Evolutionary conservation across 2,797 vertebrate genomes (phyloP).

Genomic region (Anas bernieri): DNA sequence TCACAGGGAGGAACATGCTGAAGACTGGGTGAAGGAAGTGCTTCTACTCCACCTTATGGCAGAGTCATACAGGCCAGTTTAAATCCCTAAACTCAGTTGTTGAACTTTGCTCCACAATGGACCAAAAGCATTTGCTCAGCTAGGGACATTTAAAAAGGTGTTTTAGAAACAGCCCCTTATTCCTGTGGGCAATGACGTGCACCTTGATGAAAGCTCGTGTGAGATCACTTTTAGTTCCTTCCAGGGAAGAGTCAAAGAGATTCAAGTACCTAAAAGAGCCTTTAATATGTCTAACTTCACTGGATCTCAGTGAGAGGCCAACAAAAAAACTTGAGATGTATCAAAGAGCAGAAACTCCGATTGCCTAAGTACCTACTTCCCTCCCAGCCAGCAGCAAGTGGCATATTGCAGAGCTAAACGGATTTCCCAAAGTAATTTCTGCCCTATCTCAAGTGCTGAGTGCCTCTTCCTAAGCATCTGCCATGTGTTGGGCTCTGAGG

Average conservation of each 20-base stretch:
- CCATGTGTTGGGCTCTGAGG: fast-evolving
- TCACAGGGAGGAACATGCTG: fast-evolving
- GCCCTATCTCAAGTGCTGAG: neutral
- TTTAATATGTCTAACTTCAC: neutral
- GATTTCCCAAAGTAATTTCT: neutral
- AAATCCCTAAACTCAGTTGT: fast-evolving
- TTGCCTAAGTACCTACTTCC: neutral
- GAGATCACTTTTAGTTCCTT: neutral
- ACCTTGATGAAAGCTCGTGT: neutral
- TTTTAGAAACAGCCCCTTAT: neutral
- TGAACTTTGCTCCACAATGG: neutral
- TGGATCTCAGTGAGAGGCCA: neutral
- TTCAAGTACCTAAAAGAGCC: no score
- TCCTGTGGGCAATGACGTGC: neutral
- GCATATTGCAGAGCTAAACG: fast-evolving
- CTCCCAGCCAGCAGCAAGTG: neutral
- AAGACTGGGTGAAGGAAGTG: neutral
- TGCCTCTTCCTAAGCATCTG: neutral
- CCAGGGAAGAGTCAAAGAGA: neutral
- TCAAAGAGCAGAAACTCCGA: neutral
- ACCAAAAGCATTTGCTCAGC: neutral
- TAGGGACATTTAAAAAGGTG: neutral
- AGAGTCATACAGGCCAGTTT: neutral
- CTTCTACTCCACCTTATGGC: neutral
- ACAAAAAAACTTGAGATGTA: neutral